Base-by-base conservation (phyloP, 2,113 vertebrate species). In the Lamprologus ornatipinnis region DNA sequence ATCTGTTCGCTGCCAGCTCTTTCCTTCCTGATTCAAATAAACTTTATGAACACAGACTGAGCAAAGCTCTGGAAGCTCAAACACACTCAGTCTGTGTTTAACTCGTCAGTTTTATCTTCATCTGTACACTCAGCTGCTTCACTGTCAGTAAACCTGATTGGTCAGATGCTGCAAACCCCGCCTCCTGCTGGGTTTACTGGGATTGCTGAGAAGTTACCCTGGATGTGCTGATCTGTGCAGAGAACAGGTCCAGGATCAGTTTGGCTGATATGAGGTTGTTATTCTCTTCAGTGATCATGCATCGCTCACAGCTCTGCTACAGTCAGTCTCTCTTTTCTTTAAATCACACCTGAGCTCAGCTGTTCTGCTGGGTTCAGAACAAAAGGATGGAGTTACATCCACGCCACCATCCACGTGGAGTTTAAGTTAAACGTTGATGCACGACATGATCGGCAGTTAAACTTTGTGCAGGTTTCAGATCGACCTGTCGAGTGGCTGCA, bases 401-500 rank as follows among this genome's bases (percentile, higher is more conserved):
- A 23, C 21, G 0, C n/a, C 53, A 23, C 26, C 7, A 15, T 60
- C 26, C 21, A 26, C 2, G 8, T 15, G 13, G 21, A 26, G 37
- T 45, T 10, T 26, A 70, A 15, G 21, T 73, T 17, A 45, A 73
- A 15, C 11, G 2, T 73, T 45, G 37, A 26, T 45, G 21, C 65
- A 45, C 6, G 1, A 12, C 60, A 4, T 45, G 21, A 70, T 10
- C 1, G 0, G 40, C 23, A 47, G 70, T 7, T 12, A 19, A 47
- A 47, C 23, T 65, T 21, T 54, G 47, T 63, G 65, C 91, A 99
- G 99, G 85, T 99, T 99, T 94, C 98, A 99, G 94, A 95, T 99
- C 35, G 98, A 99, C 94, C 94, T 99, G 65, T 97, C 98, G 65
- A 97, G 97, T 23, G 99, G 99, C 81, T 98, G 96, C 94, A 98